Evolutionary conservation across 1,140 invertebrate genomes (phyloP).

Genomic region (Dinoponera quadriceps): DNA sequence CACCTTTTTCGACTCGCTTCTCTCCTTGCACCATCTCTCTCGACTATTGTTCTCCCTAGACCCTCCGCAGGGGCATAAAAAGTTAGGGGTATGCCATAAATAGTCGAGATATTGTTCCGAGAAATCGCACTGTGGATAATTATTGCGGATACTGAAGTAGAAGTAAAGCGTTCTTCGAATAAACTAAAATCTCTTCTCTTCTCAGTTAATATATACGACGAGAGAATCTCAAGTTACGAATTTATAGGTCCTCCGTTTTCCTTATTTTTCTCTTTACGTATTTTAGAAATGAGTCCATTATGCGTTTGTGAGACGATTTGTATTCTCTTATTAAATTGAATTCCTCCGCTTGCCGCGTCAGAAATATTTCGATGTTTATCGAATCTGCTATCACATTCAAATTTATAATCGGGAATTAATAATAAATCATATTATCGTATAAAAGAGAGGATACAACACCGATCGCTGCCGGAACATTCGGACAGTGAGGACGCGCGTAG

Average conservation of each 20-base stretch:
- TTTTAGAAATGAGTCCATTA: too few relatives aligned
- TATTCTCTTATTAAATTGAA: too few relatives aligned
- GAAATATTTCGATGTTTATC: too few relatives aligned
- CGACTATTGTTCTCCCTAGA: slow-evolving; percentile 53
- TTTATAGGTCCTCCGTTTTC: neutral
- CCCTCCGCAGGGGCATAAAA: slow-evolving; percentile 26
- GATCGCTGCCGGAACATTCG: neutral
- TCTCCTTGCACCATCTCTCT: slow-evolving; percentile 32
- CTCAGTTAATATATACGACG: neutral
- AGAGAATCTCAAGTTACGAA: neutral
- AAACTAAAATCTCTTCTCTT: neutral
- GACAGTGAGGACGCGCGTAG: neutral
- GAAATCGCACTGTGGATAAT: neutral
- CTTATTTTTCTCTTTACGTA: too few relatives aligned
- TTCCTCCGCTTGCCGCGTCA: too few relatives aligned
- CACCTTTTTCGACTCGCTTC: slow-evolving; percentile 44
- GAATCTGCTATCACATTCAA: too few relatives aligned
- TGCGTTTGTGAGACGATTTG: too few relatives aligned
- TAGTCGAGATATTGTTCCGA: slow-evolving; percentile 41
- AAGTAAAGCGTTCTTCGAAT: neutral
- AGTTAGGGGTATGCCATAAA: slow-evolving; percentile 65
- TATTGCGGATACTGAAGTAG: slow-evolving; percentile 2
- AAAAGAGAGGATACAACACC: neutral
- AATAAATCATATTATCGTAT: neutral
- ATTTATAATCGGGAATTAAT: neutral